Evolutionary conservation across 2,888 invertebrate genomes (phyloP).

Genomic region (Diadegma fenestrale): DNA sequence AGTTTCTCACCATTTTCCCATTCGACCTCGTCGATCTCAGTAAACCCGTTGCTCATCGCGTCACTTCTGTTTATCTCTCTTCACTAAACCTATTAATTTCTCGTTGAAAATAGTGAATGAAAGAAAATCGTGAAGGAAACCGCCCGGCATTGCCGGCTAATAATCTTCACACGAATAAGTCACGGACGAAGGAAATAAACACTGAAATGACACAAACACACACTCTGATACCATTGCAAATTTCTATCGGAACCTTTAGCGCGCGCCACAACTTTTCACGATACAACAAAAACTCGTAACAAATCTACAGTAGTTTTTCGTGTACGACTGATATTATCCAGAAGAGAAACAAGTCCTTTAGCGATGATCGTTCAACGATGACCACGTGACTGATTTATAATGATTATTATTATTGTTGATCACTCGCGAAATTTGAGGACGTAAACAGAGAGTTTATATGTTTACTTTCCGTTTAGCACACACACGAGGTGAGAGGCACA

Average conservation of each 20-base stretch:
- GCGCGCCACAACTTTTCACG: not conserved
- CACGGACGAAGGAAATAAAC: not conserved
- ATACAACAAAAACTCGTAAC: not conserved
- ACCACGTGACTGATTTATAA: constrained; percentile 12
- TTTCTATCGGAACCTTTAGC: constrained; percentile 3
- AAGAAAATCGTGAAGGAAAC: not conserved
- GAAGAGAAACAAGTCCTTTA: not conserved
- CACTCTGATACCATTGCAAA: not conserved
- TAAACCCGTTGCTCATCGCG: constrained; percentile 53
- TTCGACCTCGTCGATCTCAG: constrained; percentile 52
- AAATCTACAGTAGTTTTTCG: not conserved
- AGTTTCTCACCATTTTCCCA: constrained; percentile 55
- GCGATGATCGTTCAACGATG: not conserved
- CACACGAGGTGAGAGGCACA: not conserved
- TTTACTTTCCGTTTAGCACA: not conserved
- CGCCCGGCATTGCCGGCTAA: constrained; percentile 23
- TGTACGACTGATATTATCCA: not conserved
- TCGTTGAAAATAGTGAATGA: not conserved
- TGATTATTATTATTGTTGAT: not conserved
- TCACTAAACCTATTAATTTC: not conserved
- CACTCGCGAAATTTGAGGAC: constrained; percentile 5
- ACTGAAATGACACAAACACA: not conserved
- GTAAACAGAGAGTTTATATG: not conserved
- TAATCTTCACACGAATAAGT: not conserved
- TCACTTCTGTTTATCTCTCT: not conserved